A percentile compares a stretch with the other conserved stretches of the same genome.
Evolutionary conservation across 1,140 invertebrate genomes (phyloP).

Genomic region (Cataglyphis hispanica): DNA sequence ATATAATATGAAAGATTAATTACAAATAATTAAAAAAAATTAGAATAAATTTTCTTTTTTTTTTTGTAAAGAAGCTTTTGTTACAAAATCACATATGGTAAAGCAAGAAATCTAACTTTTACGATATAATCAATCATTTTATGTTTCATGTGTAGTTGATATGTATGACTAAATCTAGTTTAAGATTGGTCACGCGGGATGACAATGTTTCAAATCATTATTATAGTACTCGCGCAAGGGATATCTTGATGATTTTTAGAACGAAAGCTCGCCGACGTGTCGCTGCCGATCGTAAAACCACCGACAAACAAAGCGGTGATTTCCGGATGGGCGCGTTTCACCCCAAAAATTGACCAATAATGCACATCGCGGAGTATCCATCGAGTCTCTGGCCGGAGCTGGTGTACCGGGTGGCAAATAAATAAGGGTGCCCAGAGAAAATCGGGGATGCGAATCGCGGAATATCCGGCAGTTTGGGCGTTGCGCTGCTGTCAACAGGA

Average conservation of each 20-base stretch:
- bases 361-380: conserved; percentile 68
- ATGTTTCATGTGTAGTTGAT: neutral
- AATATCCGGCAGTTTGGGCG: conserved; percentile 77
- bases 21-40: neutral
- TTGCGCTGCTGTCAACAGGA: conserved; percentile 75
- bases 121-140: neutral
- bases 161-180: neutral
- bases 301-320: conserved; percentile 84
- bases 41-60: neutral
- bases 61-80: neutral
- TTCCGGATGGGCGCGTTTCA: conserved; percentile 79
- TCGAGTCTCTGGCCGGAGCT: conserved; percentile 5
- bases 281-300: conserved; percentile 69
- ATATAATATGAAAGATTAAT: neutral
- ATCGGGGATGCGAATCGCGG: conserved; percentile 58
- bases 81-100: neutral
- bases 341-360: conserved; percentile 81
- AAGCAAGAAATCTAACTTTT: conserved; percentile 1
- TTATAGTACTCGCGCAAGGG: neutral
- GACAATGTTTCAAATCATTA: conserved; percentile 10
- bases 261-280: conserved; percentile 59
- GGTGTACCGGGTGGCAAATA: conserved; percentile 73
- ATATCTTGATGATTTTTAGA: conserved; percentile 67
- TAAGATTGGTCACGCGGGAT: neutral
- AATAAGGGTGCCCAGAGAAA: conserved; percentile 74